Evolutionary conservation across 2,113 vertebrate genomes (phyloP).

Genomic region (Nerophis ophidion): DNA sequence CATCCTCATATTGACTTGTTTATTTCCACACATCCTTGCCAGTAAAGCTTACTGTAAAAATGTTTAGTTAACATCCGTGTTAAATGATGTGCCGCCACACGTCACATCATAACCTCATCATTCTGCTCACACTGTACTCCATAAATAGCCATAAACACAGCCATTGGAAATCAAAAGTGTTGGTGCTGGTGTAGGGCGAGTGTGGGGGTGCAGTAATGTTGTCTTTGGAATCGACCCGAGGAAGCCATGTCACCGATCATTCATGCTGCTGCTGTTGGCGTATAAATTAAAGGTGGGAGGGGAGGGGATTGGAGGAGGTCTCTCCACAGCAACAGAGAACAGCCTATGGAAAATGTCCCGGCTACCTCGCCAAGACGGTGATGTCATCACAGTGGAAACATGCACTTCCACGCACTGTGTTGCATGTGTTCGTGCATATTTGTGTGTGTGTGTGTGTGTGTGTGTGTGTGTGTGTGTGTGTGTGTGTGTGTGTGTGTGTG

Average conservation of each 20-base stretch:
- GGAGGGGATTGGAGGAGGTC: slow-evolving; percentile 64
- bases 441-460: slow-evolving; percentile 8
- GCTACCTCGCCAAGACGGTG: slow-evolving; percentile 52
- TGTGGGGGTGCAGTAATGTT: slow-evolving; percentile 39
- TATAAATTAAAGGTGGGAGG: slow-evolving; percentile 61
- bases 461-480: slow-evolving; percentile 17
- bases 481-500: slow-evolving; percentile 3
- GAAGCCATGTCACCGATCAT: slow-evolving; percentile 63
- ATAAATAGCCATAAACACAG: slow-evolving; percentile 52
- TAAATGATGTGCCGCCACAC: slow-evolving; percentile 43
- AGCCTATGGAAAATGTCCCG: slow-evolving; percentile 71
- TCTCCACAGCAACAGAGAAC: slow-evolving; percentile 72
- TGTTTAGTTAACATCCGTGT: slow-evolving; percentile 42
- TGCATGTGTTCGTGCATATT: slow-evolving; percentile 23
- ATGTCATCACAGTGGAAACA: slow-evolving; percentile 69
- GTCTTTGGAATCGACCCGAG: slow-evolving; percentile 54
- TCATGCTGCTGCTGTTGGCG: slow-evolving; percentile 55
- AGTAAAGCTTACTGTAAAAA: slow-evolving; percentile 19
- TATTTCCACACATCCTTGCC: neutral
- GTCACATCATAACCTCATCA: slow-evolving; percentile 36
- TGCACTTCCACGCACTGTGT: slow-evolving; percentile 41
- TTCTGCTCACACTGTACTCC: slow-evolving; percentile 32
- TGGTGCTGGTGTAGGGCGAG: neutral
- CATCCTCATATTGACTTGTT: neutral
- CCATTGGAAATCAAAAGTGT: slow-evolving; percentile 13